Conservation (phyloP, 2,113 vertebrate genomes). For the Gasterosteus aculeatus region DNA sequence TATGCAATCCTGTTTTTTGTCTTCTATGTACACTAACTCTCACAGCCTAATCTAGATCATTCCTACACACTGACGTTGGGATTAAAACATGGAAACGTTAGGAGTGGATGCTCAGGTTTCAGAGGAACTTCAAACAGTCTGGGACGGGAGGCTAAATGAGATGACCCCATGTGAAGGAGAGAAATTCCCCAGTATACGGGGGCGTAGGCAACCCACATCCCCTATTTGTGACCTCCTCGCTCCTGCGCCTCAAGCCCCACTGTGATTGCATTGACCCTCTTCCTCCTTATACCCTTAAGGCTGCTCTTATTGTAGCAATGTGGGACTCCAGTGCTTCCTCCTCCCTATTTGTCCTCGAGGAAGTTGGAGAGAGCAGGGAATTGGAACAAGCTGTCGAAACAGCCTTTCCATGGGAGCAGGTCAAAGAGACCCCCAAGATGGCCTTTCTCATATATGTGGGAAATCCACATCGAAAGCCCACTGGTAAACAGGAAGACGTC, state of each 20-base stretch:
- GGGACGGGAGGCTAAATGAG: conserved; percentile 42
- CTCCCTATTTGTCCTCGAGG: conserved; percentile 70
- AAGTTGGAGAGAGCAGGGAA: conserved; percentile 64
- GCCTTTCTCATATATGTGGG: conserved; percentile 59
- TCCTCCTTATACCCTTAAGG: conserved; percentile 67
- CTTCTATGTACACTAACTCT: conserved; percentile 50
- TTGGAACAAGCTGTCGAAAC: conserved; percentile 80
- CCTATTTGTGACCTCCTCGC: conserved; percentile 58
- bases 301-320: conserved; percentile 66
- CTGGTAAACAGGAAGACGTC: conserved; percentile 27
- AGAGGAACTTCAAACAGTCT: conserved; percentile 46
- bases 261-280: conserved; percentile 73
- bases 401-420: conserved; percentile 70
- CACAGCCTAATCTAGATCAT: conserved; percentile 18
- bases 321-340: conserved; percentile 65
- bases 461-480: conserved; percentile 35
- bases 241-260: conserved; percentile 55
- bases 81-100: conserved; percentile 43
- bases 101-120: conserved; percentile 46
- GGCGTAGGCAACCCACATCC: conserved; percentile 51
- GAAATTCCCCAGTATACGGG: conserved; percentile 52
- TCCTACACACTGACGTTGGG: conserved; percentile 22
- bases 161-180: conserved; percentile 53
- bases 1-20: conserved; percentile 14
- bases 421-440: conserved; percentile 60